Evolutionary conservation across 2,797 vertebrate species (phyloP).

Genomic region (Thunnus albacares): DNA sequence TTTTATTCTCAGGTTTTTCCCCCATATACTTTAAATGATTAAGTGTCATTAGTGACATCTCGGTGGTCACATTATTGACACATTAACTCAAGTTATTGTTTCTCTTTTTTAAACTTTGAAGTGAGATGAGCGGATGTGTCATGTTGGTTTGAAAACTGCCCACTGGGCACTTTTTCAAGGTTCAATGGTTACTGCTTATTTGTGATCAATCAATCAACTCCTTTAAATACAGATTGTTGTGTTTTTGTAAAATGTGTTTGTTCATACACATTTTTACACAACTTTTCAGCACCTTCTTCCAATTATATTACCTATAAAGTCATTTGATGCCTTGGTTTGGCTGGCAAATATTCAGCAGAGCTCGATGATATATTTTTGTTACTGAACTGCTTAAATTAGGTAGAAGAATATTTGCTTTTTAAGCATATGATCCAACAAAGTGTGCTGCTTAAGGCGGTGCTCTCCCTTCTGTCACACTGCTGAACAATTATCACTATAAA

Average conservation of each 20-base stretch:
- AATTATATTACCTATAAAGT: not conserved
- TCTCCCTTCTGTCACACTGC: constrained; percentile 29
- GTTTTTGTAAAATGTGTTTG: constrained; percentile 1
- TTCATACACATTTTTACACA: not conserved
- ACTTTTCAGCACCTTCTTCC: not conserved
- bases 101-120: not conserved
- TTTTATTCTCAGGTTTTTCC: too few species aligned
- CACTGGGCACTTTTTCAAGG: not conserved
- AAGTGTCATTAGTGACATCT: too few species aligned
- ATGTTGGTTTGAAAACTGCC: too few species aligned
- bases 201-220: constrained; percentile 4
- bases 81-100: not conserved
- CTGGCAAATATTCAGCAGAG: not conserved
- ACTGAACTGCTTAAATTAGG: constrained; percentile 3
- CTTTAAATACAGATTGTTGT: not conserved
- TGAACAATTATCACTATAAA: constrained; percentile 44
- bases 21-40: not conserved
- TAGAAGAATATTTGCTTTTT: constrained; percentile 25
- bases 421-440: constrained; percentile 55
- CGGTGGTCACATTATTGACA: not conserved
- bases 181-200: constrained; percentile 26
- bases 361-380: not conserved
- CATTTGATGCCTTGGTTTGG: too few species aligned
- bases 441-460: constrained; percentile 32
- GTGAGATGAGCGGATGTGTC: too few species aligned